Evolutionary conservation across 2,888 invertebrate species (phyloP), one percentile per base, ranked within the genome.

Genomic region (Caenorhabditis doughertyi): DNA sequence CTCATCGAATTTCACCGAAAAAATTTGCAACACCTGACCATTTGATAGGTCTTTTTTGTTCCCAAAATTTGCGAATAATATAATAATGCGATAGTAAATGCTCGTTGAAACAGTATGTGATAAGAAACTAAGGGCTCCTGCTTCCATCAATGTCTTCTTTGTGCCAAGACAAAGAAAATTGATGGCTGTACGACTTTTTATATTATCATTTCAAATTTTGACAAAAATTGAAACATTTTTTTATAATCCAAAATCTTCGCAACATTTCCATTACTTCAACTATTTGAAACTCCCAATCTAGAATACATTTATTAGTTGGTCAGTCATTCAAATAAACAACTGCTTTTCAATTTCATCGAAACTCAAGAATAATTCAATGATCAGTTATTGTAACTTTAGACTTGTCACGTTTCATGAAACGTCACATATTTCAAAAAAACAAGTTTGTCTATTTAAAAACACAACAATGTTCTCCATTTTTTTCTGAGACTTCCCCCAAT

Each of bases 331-430:
- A 64, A 65, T 51, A 65, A 65, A 65, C 65, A 65, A 23, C 32
- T 29, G 65, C 32, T 65, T 65, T 39, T 51, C 27, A 25, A 65
- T 65, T 65, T 65, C 65, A 25, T 51, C 25, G 65, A 65, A 65
- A 51, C 35, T 65, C 65, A n/a, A 65, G 51, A 65, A 65, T 39
- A 42, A 35, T 21, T 55, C 42, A 68, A 21, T 68, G 53, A 70
- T 70, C 56, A 71, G 51, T 60, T 32, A 51, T 51, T 60, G 51
- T 62, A 55, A 58, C 39, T 65, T 64, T 74, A 13, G 44, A 55
- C 53, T 21, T 65, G 56, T 64, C 64, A 74, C 73, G 49, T 76
- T 68, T 55, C 42, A 53, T 60, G 42, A 58, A 67, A 65, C 51
- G 67, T 76, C 76, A 76, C 42, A 55, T 56, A 53, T 62, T 25